Conservation (phyloP, 2,113 vertebrate genomes). For the Nesoenas mayeri region DNA sequence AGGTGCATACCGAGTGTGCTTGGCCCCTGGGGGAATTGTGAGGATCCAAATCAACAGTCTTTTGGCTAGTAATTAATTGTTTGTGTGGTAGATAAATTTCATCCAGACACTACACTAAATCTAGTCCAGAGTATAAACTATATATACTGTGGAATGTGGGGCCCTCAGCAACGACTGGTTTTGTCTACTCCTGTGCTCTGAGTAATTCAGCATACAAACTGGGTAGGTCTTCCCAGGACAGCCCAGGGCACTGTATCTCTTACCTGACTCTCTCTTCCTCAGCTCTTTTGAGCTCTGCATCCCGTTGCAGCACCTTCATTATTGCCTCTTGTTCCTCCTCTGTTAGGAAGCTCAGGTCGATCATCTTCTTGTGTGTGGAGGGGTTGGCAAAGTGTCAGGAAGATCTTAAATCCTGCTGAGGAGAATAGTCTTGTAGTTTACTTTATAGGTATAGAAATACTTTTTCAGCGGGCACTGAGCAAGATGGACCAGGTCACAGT, state of each 20-base stretch:
- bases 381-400: neutral
- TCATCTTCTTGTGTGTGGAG: constrained; percentile 77
- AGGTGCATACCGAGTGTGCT: neutral
- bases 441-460: neutral
- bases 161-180: neutral
- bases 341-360: constrained; percentile 91
- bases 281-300: constrained; percentile 84
- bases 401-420: neutral
- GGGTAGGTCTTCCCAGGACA: neutral
- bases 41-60: neutral
- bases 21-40: neutral
- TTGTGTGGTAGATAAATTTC: neutral
- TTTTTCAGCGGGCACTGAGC: neutral
- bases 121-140: neutral
- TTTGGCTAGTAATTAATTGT: neutral
- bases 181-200: neutral
- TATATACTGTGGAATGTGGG: neutral
- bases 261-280: constrained; percentile 91
- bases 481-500: neutral
- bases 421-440: neutral
- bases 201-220: neutral
- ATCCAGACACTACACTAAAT: neutral
- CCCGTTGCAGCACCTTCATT: constrained; percentile 86
- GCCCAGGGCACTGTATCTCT: neutral
- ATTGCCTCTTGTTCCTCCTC: constrained; percentile 90